A percentile compares a stretch with the other conserved stretches of the same genome.
Evolutionary conservation across 1,140 invertebrate species (phyloP).

Genomic region (Venturia canescens): DNA sequence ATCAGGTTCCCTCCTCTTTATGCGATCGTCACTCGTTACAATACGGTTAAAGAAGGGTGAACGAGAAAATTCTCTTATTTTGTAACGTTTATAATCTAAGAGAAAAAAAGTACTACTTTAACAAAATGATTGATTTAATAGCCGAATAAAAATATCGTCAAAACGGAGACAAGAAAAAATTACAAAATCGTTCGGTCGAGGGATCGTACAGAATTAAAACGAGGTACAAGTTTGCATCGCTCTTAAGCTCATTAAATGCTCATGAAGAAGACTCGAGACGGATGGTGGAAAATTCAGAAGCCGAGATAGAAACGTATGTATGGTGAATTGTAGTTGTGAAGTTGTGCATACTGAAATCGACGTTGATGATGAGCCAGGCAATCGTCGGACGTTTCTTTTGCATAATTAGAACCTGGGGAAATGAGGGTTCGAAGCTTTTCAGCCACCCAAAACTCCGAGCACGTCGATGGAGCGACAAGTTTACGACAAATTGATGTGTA

Average conservation of each 20-base stretch:
- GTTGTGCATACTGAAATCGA: constrained; percentile 2
- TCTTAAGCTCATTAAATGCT: constrained; percentile 17
- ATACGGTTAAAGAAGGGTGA: constrained; percentile 61
- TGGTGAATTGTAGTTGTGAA: constrained; percentile 3
- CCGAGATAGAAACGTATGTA: not conserved
- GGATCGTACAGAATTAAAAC: not conserved
- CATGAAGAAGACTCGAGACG: constrained; percentile 9
- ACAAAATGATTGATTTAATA: not conserved
- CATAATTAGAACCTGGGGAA: constrained; percentile 49
- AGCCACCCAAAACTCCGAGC: not conserved
- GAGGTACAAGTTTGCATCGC: not conserved
- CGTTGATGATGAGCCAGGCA: constrained; percentile 16
- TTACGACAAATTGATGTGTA: constrained; percentile 21
- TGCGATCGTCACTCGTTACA: constrained; percentile 58
- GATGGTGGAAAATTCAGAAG: constrained; percentile 4
- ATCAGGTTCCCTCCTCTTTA: constrained; percentile 32
- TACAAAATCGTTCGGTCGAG: not conserved
- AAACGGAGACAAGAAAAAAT: constrained; percentile 45
- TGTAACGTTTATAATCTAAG: constrained; percentile 42
- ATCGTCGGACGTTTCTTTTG: constrained; percentile 53
- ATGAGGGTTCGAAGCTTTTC: constrained; percentile 39
- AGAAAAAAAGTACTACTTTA: constrained; percentile 42
- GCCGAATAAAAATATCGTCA: constrained; percentile 39
- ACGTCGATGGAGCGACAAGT: constrained; percentile 19
- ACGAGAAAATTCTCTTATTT: constrained; percentile 42